Conservation (phyloP, 2,113 vertebrate species). For the Neoarius graeffei region DNA sequence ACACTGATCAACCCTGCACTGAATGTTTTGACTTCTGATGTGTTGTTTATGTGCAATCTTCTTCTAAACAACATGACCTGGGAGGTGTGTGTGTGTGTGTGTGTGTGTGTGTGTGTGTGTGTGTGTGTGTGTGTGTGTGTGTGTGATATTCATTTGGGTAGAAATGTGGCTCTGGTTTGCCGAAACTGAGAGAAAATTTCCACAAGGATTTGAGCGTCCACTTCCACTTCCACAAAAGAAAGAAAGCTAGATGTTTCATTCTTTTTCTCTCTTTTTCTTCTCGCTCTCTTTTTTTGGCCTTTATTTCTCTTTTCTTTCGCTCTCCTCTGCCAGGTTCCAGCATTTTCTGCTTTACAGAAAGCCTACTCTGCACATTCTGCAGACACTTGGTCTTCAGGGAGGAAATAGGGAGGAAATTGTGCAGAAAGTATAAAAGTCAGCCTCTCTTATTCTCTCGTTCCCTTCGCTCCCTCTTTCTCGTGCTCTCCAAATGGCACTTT, state of each 20-base stretch:
- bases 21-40: background rate
- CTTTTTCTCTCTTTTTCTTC: background rate
- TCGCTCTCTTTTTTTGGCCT: slow-evolving; percentile 35
- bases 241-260: background rate
- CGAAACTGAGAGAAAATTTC: background rate
- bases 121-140: background rate
- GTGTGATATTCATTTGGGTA: background rate
- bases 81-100: slow-evolving; percentile 1
- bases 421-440: slow-evolving; percentile 78
- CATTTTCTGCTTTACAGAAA: slow-evolving; percentile 71
- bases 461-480: slow-evolving; percentile 37
- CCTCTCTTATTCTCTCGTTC: slow-evolving; percentile 54
- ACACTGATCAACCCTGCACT: background rate
- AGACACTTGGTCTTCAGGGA: slow-evolving; percentile 77
- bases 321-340: slow-evolving; percentile 68
- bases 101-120: background rate
- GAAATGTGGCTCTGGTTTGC: background rate
- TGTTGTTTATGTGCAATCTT: background rate
- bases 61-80: background rate
- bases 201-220: background rate
- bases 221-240: background rate
- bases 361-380: slow-evolving; percentile 79
- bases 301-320: slow-evolving; percentile 35
- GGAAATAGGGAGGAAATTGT: slow-evolving; percentile 81
- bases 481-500: slow-evolving; percentile 59